A percentile compares a stretch with the other conserved stretches of the same genome.
Conservation (phyloP, 64 coral and sea anemone genomes). For the Dendronephthya gigantea region DNA sequence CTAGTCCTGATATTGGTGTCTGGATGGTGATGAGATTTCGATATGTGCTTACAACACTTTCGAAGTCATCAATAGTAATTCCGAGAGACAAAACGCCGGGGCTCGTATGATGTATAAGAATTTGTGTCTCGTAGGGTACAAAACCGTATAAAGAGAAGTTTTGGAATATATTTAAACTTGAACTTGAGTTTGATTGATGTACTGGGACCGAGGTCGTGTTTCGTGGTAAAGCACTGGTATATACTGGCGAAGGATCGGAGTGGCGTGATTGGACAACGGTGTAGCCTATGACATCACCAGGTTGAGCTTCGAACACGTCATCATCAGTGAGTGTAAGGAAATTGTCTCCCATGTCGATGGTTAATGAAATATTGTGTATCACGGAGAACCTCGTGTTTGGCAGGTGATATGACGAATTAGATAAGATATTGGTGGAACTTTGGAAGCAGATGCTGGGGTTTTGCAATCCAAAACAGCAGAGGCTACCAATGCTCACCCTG, state of each 20-base stretch:
- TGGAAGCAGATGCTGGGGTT: neutral
- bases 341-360: neutral
- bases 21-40: neutral
- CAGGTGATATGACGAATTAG: neutral
- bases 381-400: neutral
- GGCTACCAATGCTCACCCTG: neutral
- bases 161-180: neutral
- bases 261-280: neutral
- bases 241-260: neutral
- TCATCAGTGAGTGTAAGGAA: neutral
- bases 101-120: neutral
- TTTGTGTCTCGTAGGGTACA: neutral
- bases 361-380: neutral
- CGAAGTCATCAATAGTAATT: neutral
- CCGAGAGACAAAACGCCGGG: neutral
- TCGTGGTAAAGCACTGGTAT: neutral
- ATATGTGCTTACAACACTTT: neutral
- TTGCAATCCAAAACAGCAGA: neutral
- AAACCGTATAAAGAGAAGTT: neutral
- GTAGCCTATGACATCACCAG: neutral
- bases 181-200: neutral
- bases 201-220: neutral
- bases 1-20: neutral
- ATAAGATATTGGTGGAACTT: neutral
- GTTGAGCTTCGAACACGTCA: neutral